Evolutionary conservation across 2,888 invertebrate genomes (phyloP), one percentile per base, ranked within the genome.

Genomic region (Acleris holmiana): DNA sequence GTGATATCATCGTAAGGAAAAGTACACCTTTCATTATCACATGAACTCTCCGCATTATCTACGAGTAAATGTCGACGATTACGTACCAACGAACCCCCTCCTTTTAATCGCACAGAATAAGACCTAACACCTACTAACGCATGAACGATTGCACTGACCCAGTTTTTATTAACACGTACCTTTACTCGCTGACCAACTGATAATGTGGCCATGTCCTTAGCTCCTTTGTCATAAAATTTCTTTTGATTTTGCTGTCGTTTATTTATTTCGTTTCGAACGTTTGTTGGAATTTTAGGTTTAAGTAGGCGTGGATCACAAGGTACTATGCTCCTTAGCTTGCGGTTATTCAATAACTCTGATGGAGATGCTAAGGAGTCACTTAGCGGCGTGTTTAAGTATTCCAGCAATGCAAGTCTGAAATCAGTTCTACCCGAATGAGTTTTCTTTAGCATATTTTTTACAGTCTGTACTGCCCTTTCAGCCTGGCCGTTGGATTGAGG

Each of bases 401-500:
- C 61, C 5, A 67, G 23, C 2, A 67, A 10, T 8, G 66, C 66
- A 19, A 58, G 44, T 5, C 61, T 48, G 41, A 66, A 66, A 25
- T 66, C 66, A 0, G 41, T 25, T 13, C 25, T 15, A 23, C 40
- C 53, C 10, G 21, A 58, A 15, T 18, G 2, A 18, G 61, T 66
- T 21, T 61, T 66, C 49, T 50, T 58, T 23, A 56, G 21, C 5
- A 53, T 55, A 10, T 67, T 67, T 67, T 74, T 73, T 13, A 74
- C 19, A 3, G 70, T 73, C 17, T 68, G 68, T 7, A 74, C 71
- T 1, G 69, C 61, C 10, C 70, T 44, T 44, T 75, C 72, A 8
- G 64, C 67, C 8, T 67, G 65, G 0, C 73, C 72, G n/a, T 73
- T 74, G 0, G 72, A 69, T 29, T 71, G 69, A 1, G 70, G 57